phyloP scores from a whole-genome alignment of 2,797 vertebrate genomes.

The Threskiornis aethiopicus region DNA sequence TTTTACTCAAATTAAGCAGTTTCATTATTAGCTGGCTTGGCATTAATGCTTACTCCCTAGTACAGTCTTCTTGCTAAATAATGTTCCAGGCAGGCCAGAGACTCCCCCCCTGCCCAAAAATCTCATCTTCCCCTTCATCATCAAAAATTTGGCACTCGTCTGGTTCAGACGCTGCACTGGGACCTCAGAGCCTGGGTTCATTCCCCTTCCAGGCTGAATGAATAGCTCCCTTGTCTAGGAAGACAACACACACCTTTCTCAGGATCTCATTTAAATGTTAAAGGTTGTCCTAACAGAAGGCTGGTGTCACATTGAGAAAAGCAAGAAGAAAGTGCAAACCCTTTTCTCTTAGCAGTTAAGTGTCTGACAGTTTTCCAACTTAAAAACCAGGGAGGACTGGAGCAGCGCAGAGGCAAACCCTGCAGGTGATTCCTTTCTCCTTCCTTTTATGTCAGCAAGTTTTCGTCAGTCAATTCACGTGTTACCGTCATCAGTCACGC shows the following conservation, averaged over 20 bases:
- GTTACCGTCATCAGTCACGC: fast-evolving
- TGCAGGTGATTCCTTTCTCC: neutral
- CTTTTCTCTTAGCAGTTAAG: neutral
- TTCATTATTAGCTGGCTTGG: neutral
- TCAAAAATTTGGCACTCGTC: neutral
- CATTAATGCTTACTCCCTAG: neutral
- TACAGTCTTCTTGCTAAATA: neutral
- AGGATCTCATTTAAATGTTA: neutral
- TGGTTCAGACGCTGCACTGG: neutral
- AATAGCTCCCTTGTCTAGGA: neutral
- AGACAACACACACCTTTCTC: neutral
- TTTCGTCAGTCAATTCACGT: neutral
- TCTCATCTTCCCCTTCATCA: neutral
- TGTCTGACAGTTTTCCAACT: neutral
- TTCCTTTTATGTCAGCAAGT: neutral
- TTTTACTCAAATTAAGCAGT: neutral
- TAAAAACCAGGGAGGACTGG: neutral
- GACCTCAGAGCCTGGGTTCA: neutral
- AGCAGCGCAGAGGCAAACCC: neutral
- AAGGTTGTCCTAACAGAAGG: neutral
- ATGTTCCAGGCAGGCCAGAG: neutral
- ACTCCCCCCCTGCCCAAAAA: neutral
- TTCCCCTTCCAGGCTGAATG: neutral
- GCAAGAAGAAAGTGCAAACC: neutral
- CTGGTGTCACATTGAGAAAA: neutral